These are phyloP conservation scores for Sebastes glaucus DNA, from an alignment of 2,797 vertebrate genomes.

Conservation along the genomic window DNA sequence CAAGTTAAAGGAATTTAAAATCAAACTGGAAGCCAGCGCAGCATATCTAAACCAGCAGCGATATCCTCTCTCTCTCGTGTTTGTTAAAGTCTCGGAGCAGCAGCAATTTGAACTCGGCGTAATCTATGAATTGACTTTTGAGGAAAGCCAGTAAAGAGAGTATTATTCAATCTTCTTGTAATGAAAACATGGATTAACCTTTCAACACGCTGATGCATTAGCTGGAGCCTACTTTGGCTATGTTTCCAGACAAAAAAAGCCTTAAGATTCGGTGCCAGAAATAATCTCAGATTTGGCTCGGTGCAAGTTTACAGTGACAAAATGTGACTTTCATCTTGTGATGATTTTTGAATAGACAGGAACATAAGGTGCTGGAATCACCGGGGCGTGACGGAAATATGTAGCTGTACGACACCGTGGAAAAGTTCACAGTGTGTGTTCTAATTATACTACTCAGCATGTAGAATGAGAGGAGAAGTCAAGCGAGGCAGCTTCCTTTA, in stretches of 20 bases:
- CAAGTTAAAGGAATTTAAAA: conserved; percentile 62
- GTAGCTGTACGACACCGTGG: conserved; percentile 28
- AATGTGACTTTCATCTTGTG: conserved; percentile 26
- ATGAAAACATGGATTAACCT: conserved; percentile 44
- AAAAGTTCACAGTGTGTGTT: conserved; percentile 42
- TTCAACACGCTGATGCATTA: neutral
- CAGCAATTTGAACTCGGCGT: conserved; percentile 21
- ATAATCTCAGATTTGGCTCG: conserved; percentile 9
- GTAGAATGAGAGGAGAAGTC: conserved; percentile 34
- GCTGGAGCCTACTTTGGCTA: neutral
- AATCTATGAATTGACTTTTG: conserved; percentile 36
- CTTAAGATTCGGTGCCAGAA: neutral
- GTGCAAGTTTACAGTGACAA: conserved; percentile 1
- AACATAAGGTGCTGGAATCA: conserved; percentile 28
- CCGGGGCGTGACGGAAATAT: conserved; percentile 19
- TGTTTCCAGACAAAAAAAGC: conserved; percentile 13
- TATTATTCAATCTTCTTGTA: conserved; percentile 20
- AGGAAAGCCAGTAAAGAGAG: conserved; percentile 3
- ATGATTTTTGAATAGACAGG: conserved; percentile 22
- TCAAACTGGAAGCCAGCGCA: conserved; percentile 28
- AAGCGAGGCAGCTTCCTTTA: conserved; percentile 14
- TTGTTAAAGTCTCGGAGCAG: conserved; percentile 20
- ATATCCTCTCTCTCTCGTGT: conserved; percentile 12
- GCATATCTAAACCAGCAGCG: conserved; percentile 34
- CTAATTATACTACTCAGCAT: conserved; percentile 52